Evolutionary conservation across 2,888 invertebrate genomes (phyloP), one percentile per base, ranked within the genome.

Genomic region (Phortica magna): DNA sequence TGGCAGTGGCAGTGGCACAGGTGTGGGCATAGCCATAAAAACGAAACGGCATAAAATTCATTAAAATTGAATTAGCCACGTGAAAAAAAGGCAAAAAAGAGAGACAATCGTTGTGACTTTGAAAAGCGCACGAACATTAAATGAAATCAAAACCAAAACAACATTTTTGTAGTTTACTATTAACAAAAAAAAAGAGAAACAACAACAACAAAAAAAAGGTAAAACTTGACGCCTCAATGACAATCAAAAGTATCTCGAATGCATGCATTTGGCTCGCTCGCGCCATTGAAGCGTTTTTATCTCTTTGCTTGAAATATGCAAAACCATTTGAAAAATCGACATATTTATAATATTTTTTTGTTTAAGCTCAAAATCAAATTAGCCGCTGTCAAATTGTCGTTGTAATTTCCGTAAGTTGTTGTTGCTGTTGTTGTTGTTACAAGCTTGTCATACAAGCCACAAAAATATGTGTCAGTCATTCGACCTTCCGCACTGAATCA

Each of bases 51-150:
- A 80, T 73, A 76, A 79, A 79, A 75, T 80, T 87, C 76, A 85
- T 85, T 85, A 81, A 82, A 83, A 71, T 79, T 74, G 81, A 83
- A 82, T 85, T 79, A 80, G 75, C 70, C 77, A 78, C 10, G 19
- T 65, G 65, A 39, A 14, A 74, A 74, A 55, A 73, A 48, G 53
- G 53, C n/a, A 14, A 74, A 74, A 55, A 73, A 48, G 61, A 43
- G 53, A 68, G 77, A 74, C 55, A 61, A 7, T 61, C 10, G 39
- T 2, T 48, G 9, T 17, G 17, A 19, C 59, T 61, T 19, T 61
- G 19, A 61, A 65, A 65, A 65, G 39, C 31, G 22, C 31, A 39
- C 65, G 17, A 67, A 67, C 31, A 31, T 31, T 31, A 31, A 31
- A 31, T 31, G 31, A 31, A 31, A 31, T 31, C 31, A 31, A 31